Evolutionary conservation across 2,888 invertebrate species (phyloP).

Genomic region (Sceliomorpha sp.): DNA sequence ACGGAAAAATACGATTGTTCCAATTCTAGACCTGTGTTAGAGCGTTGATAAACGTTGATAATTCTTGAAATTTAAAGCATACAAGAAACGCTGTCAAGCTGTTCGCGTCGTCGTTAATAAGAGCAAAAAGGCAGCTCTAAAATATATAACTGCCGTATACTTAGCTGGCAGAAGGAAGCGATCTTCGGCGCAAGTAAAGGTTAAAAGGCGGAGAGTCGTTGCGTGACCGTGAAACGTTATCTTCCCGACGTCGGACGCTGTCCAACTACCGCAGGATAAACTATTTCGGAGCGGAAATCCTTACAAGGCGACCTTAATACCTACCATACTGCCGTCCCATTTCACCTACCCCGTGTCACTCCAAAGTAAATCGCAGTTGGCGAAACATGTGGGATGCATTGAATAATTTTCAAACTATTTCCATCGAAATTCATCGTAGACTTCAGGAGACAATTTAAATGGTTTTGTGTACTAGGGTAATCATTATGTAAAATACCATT

Average conservation of each 20-base stretch:
- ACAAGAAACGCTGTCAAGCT: too few species aligned
- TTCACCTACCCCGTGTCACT: slow-evolving; percentile 38
- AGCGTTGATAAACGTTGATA: too few species aligned
- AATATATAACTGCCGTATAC: too few species aligned
- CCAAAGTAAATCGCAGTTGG: slow-evolving; percentile 49
- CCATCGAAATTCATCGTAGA: slow-evolving; percentile 23
- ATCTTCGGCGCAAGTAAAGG: slow-evolving; percentile 36
- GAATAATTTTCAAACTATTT: slow-evolving; percentile 52
- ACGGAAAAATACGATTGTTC: too few species aligned
- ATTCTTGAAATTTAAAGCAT: too few species aligned
- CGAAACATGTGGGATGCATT: slow-evolving; percentile 36
- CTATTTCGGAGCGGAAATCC: slow-evolving; percentile 60
- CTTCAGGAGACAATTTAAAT: slow-evolving; percentile 31
- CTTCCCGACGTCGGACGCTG: slow-evolving; percentile 60
- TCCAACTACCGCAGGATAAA: slow-evolving; percentile 60
- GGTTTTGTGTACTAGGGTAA: slow-evolving; percentile 4
- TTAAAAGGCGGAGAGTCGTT: slow-evolving; percentile 70
- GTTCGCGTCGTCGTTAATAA: too few species aligned
- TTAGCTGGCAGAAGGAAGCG: slow-evolving; percentile 5
- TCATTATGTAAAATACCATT: slow-evolving; percentile 2
- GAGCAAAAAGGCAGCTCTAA: too few species aligned
- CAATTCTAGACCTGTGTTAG: too few species aligned
- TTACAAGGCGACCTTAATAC: slow-evolving; percentile 49
- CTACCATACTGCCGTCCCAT: slow-evolving; percentile 26
- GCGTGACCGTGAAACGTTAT: slow-evolving; percentile 76